Evolutionary conservation across 2,888 invertebrate genomes (phyloP), one percentile per base, ranked within the genome.

Genomic region (Agriotes lineatus): DNA sequence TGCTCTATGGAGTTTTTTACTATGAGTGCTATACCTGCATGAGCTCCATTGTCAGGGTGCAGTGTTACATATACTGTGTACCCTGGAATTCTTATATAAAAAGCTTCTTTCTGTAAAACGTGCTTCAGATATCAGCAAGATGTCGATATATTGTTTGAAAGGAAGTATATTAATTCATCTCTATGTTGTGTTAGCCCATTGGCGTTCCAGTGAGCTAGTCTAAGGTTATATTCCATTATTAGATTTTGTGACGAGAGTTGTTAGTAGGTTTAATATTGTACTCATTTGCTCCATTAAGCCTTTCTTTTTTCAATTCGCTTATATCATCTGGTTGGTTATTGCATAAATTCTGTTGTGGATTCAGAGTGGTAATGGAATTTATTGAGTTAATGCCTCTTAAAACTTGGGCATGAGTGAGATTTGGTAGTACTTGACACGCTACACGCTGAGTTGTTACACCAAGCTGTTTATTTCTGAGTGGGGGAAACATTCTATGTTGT

Each of bases 31-130:
- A 64, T 70, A 35, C 73, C 70, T 56, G 64, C 67, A 39, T 69
- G 70, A 52, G 71, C 71, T 54, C 35, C 68, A 20, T 60, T 54
- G 16, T 60, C 63, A 16, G 71, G 72, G 57, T 71, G 67, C 25
- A 63, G 67, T 22, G 69, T 72, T 42, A 63, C 37, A 54, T 75
- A 74, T 12, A 68, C 19, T 19, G 50, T 71, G 44, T 75, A 72
- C 48, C 69, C 71, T 42, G 62, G 67, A 37, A 75, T 73, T 33
- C 57, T 58, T 39, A 74, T 20, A 63, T 70, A n/a, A n/a, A n/a
- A n/a, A 69, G 42, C 57, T 68, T 58, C 66, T 66, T n/a, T 59
- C 22, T 25, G 73, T 72, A 33, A 68, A 72, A 50, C 67, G 66
- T 18, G 67, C 62, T 64, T 48, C 45, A 4, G 45, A 39, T 39